phyloP scores from a whole-genome alignment of 2,113 vertebrate species.

The Jaculus jaculus region DNA sequence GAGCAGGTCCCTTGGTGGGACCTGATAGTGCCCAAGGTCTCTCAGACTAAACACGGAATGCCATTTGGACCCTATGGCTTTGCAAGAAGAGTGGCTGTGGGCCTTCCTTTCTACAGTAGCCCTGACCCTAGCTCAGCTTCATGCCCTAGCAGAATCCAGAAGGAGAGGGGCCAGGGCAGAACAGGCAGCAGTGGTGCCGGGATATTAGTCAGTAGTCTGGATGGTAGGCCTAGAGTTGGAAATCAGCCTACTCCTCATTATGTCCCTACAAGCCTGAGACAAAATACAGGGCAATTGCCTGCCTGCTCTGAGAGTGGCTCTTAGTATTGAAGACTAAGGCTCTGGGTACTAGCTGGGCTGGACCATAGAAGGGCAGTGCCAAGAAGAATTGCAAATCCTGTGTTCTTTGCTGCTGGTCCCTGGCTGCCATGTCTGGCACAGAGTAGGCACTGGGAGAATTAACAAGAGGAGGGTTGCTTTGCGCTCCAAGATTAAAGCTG shows the following conservation, averaged over 20 bases:
- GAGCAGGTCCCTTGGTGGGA: background rate
- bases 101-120: background rate
- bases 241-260: background rate
- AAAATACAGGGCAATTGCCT: background rate
- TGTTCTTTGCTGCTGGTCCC: background rate
- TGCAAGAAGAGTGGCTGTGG: background rate
- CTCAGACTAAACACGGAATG: background rate
- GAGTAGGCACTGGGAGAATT: background rate
- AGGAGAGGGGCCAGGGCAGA: background rate
- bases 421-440: background rate
- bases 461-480: constrained; percentile 22
- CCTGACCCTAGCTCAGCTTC: background rate
- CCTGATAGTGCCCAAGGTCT: background rate
- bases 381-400: background rate
- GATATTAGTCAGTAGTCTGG: background rate
- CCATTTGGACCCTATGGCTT: background rate
- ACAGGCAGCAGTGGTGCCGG: background rate
- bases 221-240: background rate
- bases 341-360: background rate
- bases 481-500: constrained; percentile 17
- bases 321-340: constrained; percentile 21
- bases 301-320: background rate
- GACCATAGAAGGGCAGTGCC: background rate
- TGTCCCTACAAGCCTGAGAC: background rate
- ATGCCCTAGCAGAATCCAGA: constrained; percentile 20